Percentiles rank a stretch among this genome's conserved stretches.
Conservation (phyloP, 2,113 vertebrate species). For the Corydoras sp. region DNA sequence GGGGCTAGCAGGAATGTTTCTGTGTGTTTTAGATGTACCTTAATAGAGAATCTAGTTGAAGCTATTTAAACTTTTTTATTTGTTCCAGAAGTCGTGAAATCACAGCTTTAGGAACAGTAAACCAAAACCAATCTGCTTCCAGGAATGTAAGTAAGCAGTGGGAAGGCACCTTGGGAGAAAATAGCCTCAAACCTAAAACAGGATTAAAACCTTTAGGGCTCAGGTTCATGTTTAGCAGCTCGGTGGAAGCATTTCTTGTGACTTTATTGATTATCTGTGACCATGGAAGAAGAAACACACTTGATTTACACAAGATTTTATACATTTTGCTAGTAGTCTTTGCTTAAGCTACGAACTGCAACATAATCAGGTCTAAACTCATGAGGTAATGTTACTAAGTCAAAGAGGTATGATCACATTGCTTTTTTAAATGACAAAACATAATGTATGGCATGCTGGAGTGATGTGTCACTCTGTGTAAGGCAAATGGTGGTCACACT, state of each 20-base stretch:
- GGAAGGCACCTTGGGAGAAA: conserved; percentile 5
- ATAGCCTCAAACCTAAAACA: neutral
- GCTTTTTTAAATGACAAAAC: neutral
- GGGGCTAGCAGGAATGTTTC: conserved; percentile 1
- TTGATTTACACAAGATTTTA: neutral
- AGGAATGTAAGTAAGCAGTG: conserved; percentile 21
- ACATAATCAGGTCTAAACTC: neutral
- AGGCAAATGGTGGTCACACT: no score
- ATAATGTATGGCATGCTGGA: no score
- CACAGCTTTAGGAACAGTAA: neutral
- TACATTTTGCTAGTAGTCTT: neutral
- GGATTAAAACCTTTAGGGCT: neutral
- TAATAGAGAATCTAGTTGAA: neutral
- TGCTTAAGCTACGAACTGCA: neutral
- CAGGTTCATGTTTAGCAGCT: no score
- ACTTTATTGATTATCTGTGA: neutral
- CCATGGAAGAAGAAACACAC: conserved; percentile 6
- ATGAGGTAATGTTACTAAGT: neutral
- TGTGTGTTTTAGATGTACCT: neutral
- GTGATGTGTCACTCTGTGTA: no score
- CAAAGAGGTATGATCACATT: neutral
- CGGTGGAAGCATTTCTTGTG: neutral
- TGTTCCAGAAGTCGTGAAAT: conserved; percentile 5
- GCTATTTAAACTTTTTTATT: neutral
- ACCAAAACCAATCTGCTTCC: conserved; percentile 8